Evolutionary conservation across 2,797 vertebrate genomes (phyloP), one percentile per base, ranked within the genome.

Genomic region (Intellagama lesueurii): DNA sequence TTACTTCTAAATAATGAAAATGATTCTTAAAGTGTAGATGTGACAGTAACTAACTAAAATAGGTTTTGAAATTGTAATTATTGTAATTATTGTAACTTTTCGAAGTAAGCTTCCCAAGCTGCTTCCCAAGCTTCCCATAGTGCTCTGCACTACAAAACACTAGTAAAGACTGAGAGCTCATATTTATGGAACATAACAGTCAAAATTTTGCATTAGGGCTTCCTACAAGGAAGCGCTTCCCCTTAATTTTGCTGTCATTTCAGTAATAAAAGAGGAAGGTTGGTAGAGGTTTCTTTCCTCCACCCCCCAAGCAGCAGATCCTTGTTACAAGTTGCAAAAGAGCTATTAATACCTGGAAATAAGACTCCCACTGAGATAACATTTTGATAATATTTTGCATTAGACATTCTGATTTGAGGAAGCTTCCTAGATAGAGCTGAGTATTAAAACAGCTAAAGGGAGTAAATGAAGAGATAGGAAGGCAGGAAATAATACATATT

Each of bases 321-420:
- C 56, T 81, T 30, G 83, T 81, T 73, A 66, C 60, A 81, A 83
- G 73, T 68, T 68, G 40, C 70, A 81, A 76, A 76, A 73, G 30
- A 86, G 77, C 76, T 85, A 79, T 89, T 80, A 64, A 85, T 89
- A 68, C 56, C 75, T 76, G 64, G 70, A 89, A 82, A 88, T 81
- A 82, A 85, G 44, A 66, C 83, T 86, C 56, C 52, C 84, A 82
- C 56, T 86, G 70, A 81, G 44, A 69, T 68, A 82, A 76, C 70
- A 76, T 89, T 81, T 66, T 86, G 70, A 81, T 89, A 89, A 89
- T 85, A 81, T 86, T 86, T 86, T 86, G 30, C 44, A 81, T 76
- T 68, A 86, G 88, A 40, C 24, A 76, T 81, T 70, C 83, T 75
- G 56, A n/a, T 52, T 66, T 86, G 83, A 86, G 17, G 32, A n/a